Evolutionary conservation across 2,797 vertebrate species (phyloP), one percentile per base, ranked within the genome.

Genomic region (Sebastes hubbsi): DNA sequence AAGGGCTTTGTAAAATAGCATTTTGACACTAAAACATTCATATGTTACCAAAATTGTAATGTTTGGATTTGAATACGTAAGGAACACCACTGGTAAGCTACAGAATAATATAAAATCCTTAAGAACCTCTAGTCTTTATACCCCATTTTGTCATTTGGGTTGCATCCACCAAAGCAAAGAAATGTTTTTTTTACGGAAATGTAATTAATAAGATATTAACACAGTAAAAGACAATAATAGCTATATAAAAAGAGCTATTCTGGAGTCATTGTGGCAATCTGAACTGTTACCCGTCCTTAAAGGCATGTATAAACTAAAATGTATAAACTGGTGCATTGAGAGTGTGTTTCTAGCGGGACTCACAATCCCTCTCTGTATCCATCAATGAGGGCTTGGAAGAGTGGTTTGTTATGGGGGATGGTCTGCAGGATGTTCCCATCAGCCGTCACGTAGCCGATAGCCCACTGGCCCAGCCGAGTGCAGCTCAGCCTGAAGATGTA

Each of bases 301-400:
- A 59, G 2, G 36, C 36, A 46, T 20, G 49, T 61, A 13, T 61
- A 22, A 49, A 34, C 56, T 36, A 25, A 72, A 68, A 68, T 20
- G 36, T 38, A 49, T 58, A 68, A 67, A 75, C 14, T 68, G 38
- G 36, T 55, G 66, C 69, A 76, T 65, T 80, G 63, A 71, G 1
- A 30, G 25, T 2, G 58, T 36, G 55, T n/a, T 24, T 24, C 24
- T 64, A 30, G n/a, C 20, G 27, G 0, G 25, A 97, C 98, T 98
- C 90, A 99, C 99, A 99, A 99, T 96, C 98, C 98, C 97, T 99
- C 99, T 96, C 98, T 97, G 95, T 98, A 99, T 92, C 99, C 99
- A 73, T 99, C 98, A 20, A 99, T 99, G 91, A 99, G 97, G 30
- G 99, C 99, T 92, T 99, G 98, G 88, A 99, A 99, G 73, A 99